Base-by-base conservation (phyloP, 2,113 vertebrate species). In the Channa argus region DNA sequence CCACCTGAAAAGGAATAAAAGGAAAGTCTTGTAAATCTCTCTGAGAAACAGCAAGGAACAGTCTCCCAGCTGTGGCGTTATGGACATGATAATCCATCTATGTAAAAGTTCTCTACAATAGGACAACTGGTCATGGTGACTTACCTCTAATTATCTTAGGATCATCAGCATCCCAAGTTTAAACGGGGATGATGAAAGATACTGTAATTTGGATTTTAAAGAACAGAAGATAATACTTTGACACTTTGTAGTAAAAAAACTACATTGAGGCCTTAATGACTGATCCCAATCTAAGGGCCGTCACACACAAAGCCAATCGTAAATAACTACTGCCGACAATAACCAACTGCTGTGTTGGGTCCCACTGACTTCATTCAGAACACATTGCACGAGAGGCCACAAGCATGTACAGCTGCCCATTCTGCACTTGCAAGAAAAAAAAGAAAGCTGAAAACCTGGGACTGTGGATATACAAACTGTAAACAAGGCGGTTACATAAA, bases 1-100 rank as follows among this genome's bases (percentile, higher is more conserved):
- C 98, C 95, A 99, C 98, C 98, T 99, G 89, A 5, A 73, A 78
- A 24, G 56, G 70, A 63, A 10, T 84, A 1, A 71, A 43, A 13
- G 12, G 38, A 49, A 33, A 3, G 8, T 44, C 8, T 1, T 9
- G 36, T 39, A 50, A 47, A 71, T 61, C 2, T 7, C 41, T 33
- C 11, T 50, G 7, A 55, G n/a, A 68, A 52, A 60, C 14, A 71
- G 5, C 4, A 10, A 5, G 14, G 5, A 14, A 11, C 34, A 56
- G 24, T 1, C 1, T 7, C 0, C 5, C 15, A 36, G n/a, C 9
- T 49, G 24, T 1, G 1, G 3, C 14, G 2, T 56, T 38, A 50
- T 24, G 49, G 2, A 11, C 8, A n/a, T 51, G 4, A 2, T 24
- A 67, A 43, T 41, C 8, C 2, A 24, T 12, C 8, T 3, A 24